Base-by-base conservation (phyloP, 2,888 invertebrate genomes). In the Polymixis lichenea region DNA sequence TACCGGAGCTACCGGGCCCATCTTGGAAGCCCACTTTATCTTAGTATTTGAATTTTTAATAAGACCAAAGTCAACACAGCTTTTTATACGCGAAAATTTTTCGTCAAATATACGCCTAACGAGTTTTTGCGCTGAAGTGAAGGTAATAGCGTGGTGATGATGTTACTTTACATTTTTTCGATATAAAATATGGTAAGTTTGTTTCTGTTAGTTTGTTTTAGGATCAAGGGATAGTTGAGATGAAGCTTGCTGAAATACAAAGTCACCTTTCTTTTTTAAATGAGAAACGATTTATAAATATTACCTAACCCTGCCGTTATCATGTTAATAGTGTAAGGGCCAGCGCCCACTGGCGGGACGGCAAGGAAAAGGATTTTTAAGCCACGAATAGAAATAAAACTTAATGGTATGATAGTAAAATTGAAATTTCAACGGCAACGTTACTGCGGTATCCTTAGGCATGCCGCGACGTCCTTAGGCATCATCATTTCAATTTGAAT, bases 41-140 rank as follows among this genome's bases (percentile, higher is more conserved):
- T 87, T 89, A 84, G 83, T 88, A 90, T 92, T 91, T 92, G 90
- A 92, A 93, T 92, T 92, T 92, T 92, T 92, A 91, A 92, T 92
- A 91, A 91, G 88, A 80, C 84, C 76, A 83, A 84, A 86, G 88
- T 88, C 87, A 87, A 87, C 84, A 83, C 84, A 76, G 87, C 83
- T 86, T 82, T 85, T 90, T 91, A 87, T 86, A 77, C 79, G 82
- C 80, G 84, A 85, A 88, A 90, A 89, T 88, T 89, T 84, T 88
- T 88, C 86, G 84, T 89, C 86, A 88, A 91, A 91, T 90, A 90
- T 90, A 84, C 87, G 85, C 86, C 87, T 88, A 90, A 87, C 88
- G 89, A 86, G 87, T 74, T 87, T 83, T 77, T 86, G 83, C 74
- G 77, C 83, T 78, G 80, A 79, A 86, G 85, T 85, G 84, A 73